These are phyloP conservation scores for Triplophysa bombifrons DNA, from an alignment of 2,797 vertebrate species.

Conservation along the genomic window DNA sequence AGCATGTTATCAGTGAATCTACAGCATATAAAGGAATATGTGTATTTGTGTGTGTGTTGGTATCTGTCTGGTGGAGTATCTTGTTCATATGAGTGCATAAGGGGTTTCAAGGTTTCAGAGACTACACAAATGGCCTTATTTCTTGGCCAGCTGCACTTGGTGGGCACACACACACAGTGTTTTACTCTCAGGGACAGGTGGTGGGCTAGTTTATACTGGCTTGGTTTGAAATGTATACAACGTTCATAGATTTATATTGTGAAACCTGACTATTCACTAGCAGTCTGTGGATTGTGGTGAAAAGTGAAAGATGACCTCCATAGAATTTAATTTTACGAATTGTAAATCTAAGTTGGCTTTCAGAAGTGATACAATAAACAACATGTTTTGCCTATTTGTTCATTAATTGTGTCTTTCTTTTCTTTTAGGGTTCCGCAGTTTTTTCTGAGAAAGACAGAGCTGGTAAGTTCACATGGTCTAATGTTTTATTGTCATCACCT, in stretches of 20 bases:
- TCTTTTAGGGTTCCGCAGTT: constrained; percentile 63
- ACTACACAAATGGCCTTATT: constrained; percentile 41
- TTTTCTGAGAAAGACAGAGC: constrained; percentile 67
- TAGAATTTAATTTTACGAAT: constrained; percentile 2
- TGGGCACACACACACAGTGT: constrained; percentile 1
- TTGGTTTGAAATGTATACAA: constrained; percentile 39
- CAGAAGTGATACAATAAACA: not conserved
- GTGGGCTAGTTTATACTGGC: constrained; percentile 8
- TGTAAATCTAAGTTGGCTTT: constrained; percentile 1
- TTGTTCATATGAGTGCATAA: not conserved
- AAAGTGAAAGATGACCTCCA: constrained; percentile 21
- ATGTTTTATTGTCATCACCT: not conserved
- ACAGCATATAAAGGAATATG: not conserved
- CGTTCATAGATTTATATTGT: constrained; percentile 17
- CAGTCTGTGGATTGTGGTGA: not conserved
- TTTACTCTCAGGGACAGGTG: constrained; percentile 16
- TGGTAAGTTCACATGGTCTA: constrained; percentile 65
- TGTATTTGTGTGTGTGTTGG: not conserved
- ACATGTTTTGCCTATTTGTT: not conserved
- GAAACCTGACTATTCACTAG: constrained; percentile 20
- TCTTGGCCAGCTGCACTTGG: constrained; percentile 28
- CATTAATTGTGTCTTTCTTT: constrained; percentile 34
- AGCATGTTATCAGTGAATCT: not conserved
- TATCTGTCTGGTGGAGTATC: not conserved
- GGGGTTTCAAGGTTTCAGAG: constrained; percentile 29